Evolutionary conservation across 1,140 invertebrate species (phyloP).

Genomic region (Sinella curviseta): DNA sequence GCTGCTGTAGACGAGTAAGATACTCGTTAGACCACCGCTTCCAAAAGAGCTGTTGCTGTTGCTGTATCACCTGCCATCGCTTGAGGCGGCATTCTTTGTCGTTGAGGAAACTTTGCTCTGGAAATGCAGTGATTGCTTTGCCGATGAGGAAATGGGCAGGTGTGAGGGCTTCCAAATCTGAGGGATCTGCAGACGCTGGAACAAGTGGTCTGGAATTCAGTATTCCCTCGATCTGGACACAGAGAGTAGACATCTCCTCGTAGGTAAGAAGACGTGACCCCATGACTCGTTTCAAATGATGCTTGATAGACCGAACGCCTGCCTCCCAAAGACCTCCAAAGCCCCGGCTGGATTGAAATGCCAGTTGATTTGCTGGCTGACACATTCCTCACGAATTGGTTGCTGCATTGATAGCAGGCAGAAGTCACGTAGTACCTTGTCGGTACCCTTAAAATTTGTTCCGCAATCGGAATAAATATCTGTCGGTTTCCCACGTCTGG

Average conservation of each 20-base stretch:
- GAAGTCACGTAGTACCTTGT: too few species aligned
- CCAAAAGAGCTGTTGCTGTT: not conserved
- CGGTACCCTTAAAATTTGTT: too few species aligned
- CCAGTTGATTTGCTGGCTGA: conserved; percentile 37
- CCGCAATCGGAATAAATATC: conserved; percentile 51
- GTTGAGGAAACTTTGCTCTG: not conserved
- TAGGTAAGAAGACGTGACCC: too few species aligned
- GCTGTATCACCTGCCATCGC: conserved; percentile 28
- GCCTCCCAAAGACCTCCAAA: too few species aligned
- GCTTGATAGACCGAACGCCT: too few species aligned
- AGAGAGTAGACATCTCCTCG: too few species aligned
- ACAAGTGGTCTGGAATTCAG: too few species aligned
- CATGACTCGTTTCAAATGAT: too few species aligned
- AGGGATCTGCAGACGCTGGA: conserved; percentile 46
- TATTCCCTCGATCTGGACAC: too few species aligned
- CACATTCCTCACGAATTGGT: conserved; percentile 25
- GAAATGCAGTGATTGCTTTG: not conserved
- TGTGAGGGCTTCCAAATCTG: conserved; percentile 21
- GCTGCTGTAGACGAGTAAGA: not conserved
- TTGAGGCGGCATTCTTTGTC: not conserved
- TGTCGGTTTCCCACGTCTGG: conserved; percentile 50
- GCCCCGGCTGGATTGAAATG: conserved; percentile 44
- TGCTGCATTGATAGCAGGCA: conserved; percentile 41
- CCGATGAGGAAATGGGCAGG: conserved; percentile 10
- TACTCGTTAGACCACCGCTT: conserved; percentile 47